Conservation (phyloP, 2,888 invertebrate genomes). For the Helicoverpa assulta region DNA sequence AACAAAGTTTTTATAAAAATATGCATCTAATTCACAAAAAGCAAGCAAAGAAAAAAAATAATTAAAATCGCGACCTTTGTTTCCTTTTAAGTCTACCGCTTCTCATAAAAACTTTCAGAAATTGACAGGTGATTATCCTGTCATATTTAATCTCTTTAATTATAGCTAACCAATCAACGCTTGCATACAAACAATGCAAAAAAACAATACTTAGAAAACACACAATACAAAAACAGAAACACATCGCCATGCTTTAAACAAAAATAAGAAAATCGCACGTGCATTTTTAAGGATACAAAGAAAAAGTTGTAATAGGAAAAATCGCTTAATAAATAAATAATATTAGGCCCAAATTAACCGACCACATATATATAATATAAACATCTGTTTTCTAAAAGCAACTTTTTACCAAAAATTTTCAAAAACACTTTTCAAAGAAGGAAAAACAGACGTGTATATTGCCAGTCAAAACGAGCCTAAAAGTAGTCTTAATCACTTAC, state of each 20-base stretch:
- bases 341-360: no score
- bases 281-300: slow-evolving; percentile 7
- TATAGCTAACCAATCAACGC: slow-evolving; percentile 34
- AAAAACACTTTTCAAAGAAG: no score
- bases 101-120: slow-evolving; percentile 13
- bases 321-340: no score
- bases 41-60: background rate
- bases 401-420: no score
- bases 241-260: slow-evolving; percentile 26
- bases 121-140: slow-evolving; percentile 50
- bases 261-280: slow-evolving; percentile 44
- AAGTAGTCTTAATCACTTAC: no score
- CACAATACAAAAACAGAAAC: slow-evolving; percentile 8
- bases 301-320: no score
- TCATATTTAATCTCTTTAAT: slow-evolving; percentile 42
- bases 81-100: slow-evolving; percentile 28
- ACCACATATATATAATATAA: no score
- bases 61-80: slow-evolving; percentile 20
- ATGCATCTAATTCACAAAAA: slow-evolving; percentile 1
- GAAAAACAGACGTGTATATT: no score
- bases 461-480: no score
- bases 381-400: no score
- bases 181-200: slow-evolving; percentile 33
- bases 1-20: background rate
- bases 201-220: slow-evolving; percentile 11